phyloP scores from a whole-genome alignment of 2,888 invertebrate species.

The Schizotus pectinicornis region DNA sequence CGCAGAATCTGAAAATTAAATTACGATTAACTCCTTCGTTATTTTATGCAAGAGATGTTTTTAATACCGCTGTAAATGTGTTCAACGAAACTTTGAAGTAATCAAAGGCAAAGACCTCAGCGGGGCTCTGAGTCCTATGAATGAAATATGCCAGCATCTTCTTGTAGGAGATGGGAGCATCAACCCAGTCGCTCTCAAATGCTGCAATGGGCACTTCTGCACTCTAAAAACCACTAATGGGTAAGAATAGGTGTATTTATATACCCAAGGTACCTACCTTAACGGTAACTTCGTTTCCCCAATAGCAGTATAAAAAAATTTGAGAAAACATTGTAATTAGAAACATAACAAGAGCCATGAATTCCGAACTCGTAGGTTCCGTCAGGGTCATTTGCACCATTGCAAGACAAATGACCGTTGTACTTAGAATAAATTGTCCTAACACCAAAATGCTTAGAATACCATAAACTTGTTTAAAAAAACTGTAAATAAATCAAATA shows the following conservation, averaged over 20 bases:
- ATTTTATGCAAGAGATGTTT: neutral
- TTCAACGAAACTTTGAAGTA: neutral
- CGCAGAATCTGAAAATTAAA: neutral
- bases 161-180: neutral
- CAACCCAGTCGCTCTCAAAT: neutral
- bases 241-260: no score
- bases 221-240: no score
- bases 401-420: conserved; percentile 10
- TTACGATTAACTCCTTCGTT: neutral
- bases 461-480: neutral
- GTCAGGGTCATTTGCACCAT: conserved; percentile 4
- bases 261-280: neutral
- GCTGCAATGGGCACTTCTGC: neutral
- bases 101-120: neutral
- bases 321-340: conserved; percentile 1
- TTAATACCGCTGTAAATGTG: neutral
- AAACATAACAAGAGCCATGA: conserved; percentile 3
- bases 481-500: no score
- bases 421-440: conserved; percentile 6
- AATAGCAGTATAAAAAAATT: conserved; percentile 17
- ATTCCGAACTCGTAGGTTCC: conserved; percentile 7
- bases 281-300: conserved; percentile 4
- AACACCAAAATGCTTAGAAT: neutral
- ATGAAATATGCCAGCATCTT: neutral
- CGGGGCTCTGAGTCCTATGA: neutral